Evolutionary conservation across 2,113 vertebrate species (phyloP).

Genomic region (Arothron firmamentum): DNA sequence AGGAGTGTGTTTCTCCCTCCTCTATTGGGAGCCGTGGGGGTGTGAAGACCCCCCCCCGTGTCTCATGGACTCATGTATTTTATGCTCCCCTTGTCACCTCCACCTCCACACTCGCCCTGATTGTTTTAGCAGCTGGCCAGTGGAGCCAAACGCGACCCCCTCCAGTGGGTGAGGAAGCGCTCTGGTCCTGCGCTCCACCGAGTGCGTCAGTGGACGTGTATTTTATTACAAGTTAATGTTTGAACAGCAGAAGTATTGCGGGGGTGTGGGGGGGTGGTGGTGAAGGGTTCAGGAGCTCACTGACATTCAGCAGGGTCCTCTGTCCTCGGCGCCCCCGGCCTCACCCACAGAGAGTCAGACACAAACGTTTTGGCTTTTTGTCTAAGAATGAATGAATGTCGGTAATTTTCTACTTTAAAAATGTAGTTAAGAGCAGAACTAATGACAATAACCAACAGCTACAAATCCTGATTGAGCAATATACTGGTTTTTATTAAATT

Average conservation of each 20-base stretch:
- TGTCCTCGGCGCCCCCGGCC: no score
- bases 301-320: no score
- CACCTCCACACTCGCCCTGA: constrained; percentile 64
- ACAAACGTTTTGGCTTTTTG: no score
- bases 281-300: no score
- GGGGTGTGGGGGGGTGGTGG: no score
- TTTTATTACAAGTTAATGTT: not conserved
- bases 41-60: constrained; percentile 27
- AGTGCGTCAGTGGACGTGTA: not conserved
- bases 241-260: not conserved
- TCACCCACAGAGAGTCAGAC: no score
- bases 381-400: no score
- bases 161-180: constrained; percentile 12
- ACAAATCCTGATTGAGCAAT: no score
- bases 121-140: constrained; percentile 74
- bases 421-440: no score
- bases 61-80: constrained; percentile 31
- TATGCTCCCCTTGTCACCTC: constrained; percentile 45
- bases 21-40: constrained; percentile 17
- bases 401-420: no score
- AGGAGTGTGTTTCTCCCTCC: not conserved
- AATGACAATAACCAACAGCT: no score
- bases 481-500: no score
- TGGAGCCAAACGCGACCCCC: constrained; percentile 51
- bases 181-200: not conserved